Evolutionary conservation across 2,113 vertebrate genomes (phyloP), one percentile per base, ranked within the genome.

Genomic region (Seriola aureovittata): DNA sequence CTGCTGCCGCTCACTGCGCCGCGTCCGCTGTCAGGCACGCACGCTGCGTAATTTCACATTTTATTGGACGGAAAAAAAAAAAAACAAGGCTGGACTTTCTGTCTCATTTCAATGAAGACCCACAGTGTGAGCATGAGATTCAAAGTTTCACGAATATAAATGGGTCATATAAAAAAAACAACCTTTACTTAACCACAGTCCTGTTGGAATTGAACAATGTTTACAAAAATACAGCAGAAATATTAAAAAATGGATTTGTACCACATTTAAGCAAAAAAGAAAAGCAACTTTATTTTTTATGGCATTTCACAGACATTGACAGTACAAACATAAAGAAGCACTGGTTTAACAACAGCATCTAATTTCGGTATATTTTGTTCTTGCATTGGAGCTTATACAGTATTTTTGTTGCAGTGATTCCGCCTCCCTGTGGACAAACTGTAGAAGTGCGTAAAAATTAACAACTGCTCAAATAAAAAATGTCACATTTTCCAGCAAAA

Each of bases 341-440:
- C 4, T 23, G 5, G 0, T n/a, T 74, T 42, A 1, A 55, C 3
- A 38, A 5, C 1, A 58, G 6, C 1, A 55, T 62, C 1, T 8
- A 3, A 58, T 86, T 29, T 8, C 63, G 0, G 42, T 36, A 63
- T 13, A 25, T 81, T 64, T 76, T 68, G 58, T 66, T 5, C 9
- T 12, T 8, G 12, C 34, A 34, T 1, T 0, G 5, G 1, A 23
- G 60, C 46, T 34, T 19, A 7, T 23, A 10, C n/a, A 4, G 16
- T 2, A 0, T n/a, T 81, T 81, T 81, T 81, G 64, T 76, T 82
- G 70, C 64, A 70, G 64, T 77, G 4, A 64, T 66, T 60, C 77
- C 67, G 91, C 86, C 91, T 25, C 82, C 89, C 38, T 32, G 90
- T 92, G 93, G 90, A 67, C 62, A 82, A 78, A 75, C 16, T 57